phyloP scores from a whole-genome alignment of 2,797 vertebrate species.

The Hipposideros larvatus region DNA sequence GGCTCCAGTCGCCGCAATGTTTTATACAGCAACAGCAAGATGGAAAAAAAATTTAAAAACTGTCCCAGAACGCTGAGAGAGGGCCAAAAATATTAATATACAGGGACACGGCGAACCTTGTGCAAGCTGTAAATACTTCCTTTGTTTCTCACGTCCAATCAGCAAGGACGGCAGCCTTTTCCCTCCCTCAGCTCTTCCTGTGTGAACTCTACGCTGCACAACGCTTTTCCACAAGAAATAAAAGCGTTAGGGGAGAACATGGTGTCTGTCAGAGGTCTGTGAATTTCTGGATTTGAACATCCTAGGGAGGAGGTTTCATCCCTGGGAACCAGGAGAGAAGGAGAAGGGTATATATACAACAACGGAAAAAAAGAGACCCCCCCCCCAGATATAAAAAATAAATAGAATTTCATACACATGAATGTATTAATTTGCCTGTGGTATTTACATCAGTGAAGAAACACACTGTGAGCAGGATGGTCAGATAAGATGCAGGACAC shows the following conservation, averaged over 20 bases:
- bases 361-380: neutral
- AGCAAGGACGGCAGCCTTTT: neutral
- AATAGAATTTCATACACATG: fast-evolving
- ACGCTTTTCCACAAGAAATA: neutral
- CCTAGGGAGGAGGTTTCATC: neutral
- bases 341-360: neutral
- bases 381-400: neutral
- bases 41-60: conserved; percentile 70
- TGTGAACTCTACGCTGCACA: neutral
- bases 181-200: conserved; percentile 9
- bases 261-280: neutral
- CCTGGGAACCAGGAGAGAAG: neutral
- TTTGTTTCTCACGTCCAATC: neutral
- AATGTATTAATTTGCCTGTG: fast-evolving
- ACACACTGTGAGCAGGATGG: neutral
- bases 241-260: neutral
- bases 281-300: neutral
- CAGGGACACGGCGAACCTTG: conserved; percentile 67
- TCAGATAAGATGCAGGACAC: fast-evolving
- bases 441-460: fast-evolving
- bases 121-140: conserved; percentile 75
- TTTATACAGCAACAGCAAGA: conserved; percentile 81
- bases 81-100: conserved; percentile 82
- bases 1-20: conserved; percentile 66
- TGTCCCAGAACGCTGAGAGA: conserved; percentile 65